Base-by-base conservation (phyloP, 1,140 invertebrate genomes). In the Drosophila setifemur region DNA sequence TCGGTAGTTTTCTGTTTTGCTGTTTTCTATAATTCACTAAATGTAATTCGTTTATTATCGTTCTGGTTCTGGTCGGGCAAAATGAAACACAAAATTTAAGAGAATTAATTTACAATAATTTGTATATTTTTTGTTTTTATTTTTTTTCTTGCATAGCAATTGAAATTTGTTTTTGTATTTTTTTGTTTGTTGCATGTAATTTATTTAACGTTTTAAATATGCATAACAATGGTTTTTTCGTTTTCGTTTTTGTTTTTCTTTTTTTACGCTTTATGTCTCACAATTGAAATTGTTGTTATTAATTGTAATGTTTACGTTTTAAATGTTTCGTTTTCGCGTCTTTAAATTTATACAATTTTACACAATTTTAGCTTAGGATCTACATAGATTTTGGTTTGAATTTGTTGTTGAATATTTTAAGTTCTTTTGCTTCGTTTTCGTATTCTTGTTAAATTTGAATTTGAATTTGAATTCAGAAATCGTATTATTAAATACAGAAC, bases 321-420 rank as follows among this genome's bases (percentile, higher is more conserved):
- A 28, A 55, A 43, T 42, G 21, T 48, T 37, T 54, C 26, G 14
- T 72, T 48, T 21, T 54, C 67, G 66, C 47, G 18, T 16, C 67
- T 54, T 48, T 52, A 67, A 48, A 50, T 74, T 74, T 81, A 44
- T 83, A 83, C 81, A 83, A 83, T 72, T 71, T 76, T 85, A 78
- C 76, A 81, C 42, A 55, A 49, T 68, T 77, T 57, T 50, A 49
- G 39, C 73, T 83, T 77, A 78, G 0, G 9, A 12, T 19, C 57
- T 83, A 83, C 28, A 50, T 19, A 42, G 85, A 83, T 83, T 83
- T 83, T 85, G 79, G 79, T 85, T 85, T 86, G 39, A 74, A 83
- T 68, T 82, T 75, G 14, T 68, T 53, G 48, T 43, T 63, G 14
- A 68, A 68, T 52, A 68, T 64, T 52, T 63, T 19, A n/a, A n/a